phyloP scores from a whole-genome alignment of 2,888 invertebrate genomes.

The Hypsopygia costalis region DNA sequence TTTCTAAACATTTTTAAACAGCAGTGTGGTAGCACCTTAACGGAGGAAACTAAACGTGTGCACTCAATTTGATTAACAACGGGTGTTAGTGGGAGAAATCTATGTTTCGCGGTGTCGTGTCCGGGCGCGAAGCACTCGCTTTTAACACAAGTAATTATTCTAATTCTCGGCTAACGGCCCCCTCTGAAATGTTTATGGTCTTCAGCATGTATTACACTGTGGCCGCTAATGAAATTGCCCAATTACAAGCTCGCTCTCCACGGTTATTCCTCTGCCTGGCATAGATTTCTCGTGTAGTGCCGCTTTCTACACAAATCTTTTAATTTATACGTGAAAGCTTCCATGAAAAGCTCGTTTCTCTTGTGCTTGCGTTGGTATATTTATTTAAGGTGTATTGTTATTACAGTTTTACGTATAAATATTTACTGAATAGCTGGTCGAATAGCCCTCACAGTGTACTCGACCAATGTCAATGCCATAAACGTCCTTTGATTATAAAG shows the following conservation, averaged over 20 bases:
- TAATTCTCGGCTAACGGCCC: conserved; percentile 40
- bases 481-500: too few relatives aligned
- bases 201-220: conserved; percentile 25
- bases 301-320: conserved; percentile 14
- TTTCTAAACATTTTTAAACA: too few relatives aligned
- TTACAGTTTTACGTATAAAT: too few relatives aligned
- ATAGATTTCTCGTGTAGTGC: conserved; percentile 11
- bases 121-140: conserved; percentile 9
- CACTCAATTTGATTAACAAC: conserved; percentile 11
- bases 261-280: conserved; percentile 1
- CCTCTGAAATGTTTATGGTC: conserved; percentile 45
- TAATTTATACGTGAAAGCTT: conserved; percentile 4
- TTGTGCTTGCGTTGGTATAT: not conserved
- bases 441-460: too few relatives aligned
- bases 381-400: not conserved
- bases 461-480: too few relatives aligned
- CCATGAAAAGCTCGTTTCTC: conserved; percentile 7
- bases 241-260: conserved; percentile 33
- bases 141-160: conserved; percentile 39
- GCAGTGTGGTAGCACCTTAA: too few relatives aligned
- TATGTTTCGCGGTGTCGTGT: conserved; percentile 9
- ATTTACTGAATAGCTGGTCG: too few relatives aligned
- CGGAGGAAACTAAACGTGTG: conserved; percentile 4
- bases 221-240: conserved; percentile 41
- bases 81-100: conserved; percentile 12